A percentile compares a stretch with the other conserved stretches of the same genome.
These are phyloP conservation scores for Scaptomyza polygonia DNA, from an alignment of 2,888 invertebrate genomes.

Conservation along the genomic window DNA sequence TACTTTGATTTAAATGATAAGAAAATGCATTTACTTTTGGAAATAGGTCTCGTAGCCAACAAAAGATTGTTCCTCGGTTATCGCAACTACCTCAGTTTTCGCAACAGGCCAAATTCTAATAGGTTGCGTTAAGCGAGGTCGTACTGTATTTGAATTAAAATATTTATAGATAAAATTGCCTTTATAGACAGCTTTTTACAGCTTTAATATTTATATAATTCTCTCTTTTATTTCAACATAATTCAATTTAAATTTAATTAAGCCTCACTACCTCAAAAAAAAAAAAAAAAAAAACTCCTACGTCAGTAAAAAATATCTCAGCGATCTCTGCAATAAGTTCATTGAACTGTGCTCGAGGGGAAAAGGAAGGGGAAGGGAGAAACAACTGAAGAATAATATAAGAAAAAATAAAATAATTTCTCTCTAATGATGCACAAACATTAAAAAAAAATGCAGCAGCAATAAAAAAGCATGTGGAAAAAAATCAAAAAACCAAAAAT, in stretches of 20 bases:
- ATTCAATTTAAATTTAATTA: conserved; percentile 54
- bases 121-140: no score
- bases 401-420: conserved; percentile 44
- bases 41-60: no score
- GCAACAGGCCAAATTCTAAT: no score
- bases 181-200: background rate
- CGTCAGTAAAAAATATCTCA: background rate
- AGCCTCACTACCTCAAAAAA: conserved; percentile 33
- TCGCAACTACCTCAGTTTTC: no score
- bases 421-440: conserved; percentile 54
- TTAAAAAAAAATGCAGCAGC: conserved; percentile 30
- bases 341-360: no score
- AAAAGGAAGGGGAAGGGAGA: no score
- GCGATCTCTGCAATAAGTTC: conserved; percentile 53
- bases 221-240: conserved; percentile 5
- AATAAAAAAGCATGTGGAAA: conserved; percentile 35
- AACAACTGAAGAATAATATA: background rate
- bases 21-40: no score
- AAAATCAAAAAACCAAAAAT: background rate
- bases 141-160: no score
- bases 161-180: no score
- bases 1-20: no score
- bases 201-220: background rate
- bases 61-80: no score
- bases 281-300: background rate